Base-by-base conservation (phyloP, 2,888 invertebrate genomes). In the Acleris sparsana region DNA sequence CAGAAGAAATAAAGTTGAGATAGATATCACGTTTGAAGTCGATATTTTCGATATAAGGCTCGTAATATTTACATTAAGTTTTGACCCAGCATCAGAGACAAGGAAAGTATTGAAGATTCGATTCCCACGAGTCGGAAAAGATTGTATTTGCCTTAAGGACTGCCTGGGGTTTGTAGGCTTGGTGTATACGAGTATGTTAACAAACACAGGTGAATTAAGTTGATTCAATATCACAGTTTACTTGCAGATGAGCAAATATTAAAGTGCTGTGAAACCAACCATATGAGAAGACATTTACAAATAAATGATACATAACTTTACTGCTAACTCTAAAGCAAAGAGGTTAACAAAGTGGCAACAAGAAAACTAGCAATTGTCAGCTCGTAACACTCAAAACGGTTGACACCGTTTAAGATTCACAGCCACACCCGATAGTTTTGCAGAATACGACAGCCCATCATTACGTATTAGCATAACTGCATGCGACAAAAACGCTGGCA, bases 401-500 rank as follows among this genome's bases (percentile, higher is more conserved):
- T 62, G 66, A 56, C 66, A 66, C 66, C 66, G 51, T 66, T 66
- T 66, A 66, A 46, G 61, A 66, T 66, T 62, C 66, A 48, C 57
- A 56, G 39, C 60, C 61, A 39, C 48, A 46, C 57, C 44, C 52
- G 65, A 66, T 66, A 66, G 66, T 66, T 66, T 46, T 57, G 48
- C 66, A 18, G 53, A 61, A 57, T 66, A 66, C 53, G 70, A 71
- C 73, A 72, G 71, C 77, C 79, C 75, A 77, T 82, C 83, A 87
- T 87, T 84, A 65, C 53, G 72, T 82, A 84, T 85, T 84, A 83
- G 79, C 84, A 84, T 86, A 84, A 80, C 78, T 80, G 77, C 80
- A 73, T 71, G 73, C 75, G 76, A 83, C 87, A 89, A 89, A 89
- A 89, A 88, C 39, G 79, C 80, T 80, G 78, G 80, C 84, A 82